Percentiles rank a stretch among this genome's conserved stretches.
phyloP scores from a whole-genome alignment of 2,113 vertebrate species.

The Leptobrachium leishanense region DNA sequence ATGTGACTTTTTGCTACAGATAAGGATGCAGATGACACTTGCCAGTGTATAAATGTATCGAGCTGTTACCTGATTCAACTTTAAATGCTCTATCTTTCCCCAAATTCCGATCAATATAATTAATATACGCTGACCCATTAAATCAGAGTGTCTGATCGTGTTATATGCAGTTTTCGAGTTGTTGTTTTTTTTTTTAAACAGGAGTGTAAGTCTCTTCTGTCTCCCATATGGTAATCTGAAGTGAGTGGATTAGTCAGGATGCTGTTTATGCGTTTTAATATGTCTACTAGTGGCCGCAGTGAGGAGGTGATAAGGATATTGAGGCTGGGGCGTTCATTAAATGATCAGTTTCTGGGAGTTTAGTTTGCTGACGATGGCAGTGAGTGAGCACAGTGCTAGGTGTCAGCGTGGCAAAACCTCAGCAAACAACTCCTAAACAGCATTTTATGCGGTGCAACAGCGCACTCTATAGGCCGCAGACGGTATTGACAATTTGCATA shows the following conservation, averaged over 20 bases:
- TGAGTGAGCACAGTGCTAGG: neutral
- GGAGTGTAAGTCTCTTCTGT: neutral
- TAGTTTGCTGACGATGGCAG: neutral
- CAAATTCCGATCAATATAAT: too few species aligned
- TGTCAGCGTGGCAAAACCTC: slow-evolving; percentile 33
- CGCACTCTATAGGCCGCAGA: slow-evolving; percentile 20
- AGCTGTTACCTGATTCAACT: too few species aligned
- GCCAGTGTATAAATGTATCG: too few species aligned
- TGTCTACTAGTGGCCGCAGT: neutral
- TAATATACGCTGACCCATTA: neutral
- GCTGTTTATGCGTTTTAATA: neutral
- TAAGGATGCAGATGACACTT: too few species aligned
- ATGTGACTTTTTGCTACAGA: too few species aligned
- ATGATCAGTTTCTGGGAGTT: slow-evolving; percentile 9
- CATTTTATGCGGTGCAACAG: slow-evolving; percentile 13
- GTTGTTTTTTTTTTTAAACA: too few species aligned
- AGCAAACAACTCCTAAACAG: neutral
- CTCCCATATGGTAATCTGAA: neutral
- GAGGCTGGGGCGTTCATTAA: neutral
- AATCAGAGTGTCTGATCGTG: neutral
- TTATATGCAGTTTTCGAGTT: neutral
- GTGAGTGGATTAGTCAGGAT: neutral
- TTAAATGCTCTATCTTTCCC: too few species aligned
- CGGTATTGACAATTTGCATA: neutral
- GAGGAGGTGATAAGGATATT: neutral